These are phyloP conservation scores for Ariolimax columbianus DNA, from an alignment of 2,888 invertebrate species.

Conservation along the genomic window DNA sequence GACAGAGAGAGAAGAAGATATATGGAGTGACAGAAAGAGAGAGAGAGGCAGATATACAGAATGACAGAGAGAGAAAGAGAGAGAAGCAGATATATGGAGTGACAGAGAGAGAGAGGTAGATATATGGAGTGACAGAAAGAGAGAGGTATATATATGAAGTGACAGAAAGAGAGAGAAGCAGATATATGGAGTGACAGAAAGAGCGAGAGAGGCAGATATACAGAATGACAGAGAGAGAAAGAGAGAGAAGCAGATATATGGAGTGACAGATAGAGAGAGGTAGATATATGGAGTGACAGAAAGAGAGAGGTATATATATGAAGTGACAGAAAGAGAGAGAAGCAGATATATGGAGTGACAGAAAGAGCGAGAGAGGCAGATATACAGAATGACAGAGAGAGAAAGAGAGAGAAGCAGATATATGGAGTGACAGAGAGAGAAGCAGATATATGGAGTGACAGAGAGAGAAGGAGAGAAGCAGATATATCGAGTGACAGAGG, in stretches of 20 bases:
- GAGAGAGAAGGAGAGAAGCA: neutral
- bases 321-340: neutral
- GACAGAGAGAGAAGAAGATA: too few relatives aligned
- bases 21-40: too few relatives aligned
- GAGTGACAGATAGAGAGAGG: neutral
- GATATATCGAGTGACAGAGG: conserved; percentile 4
- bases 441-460: neutral
- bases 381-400: conserved; percentile 15
- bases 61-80: conserved; percentile 24
- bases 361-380: conserved; percentile 42
- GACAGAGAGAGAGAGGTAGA: neutral
- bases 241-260: neutral
- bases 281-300: too few relatives aligned
- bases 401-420: conserved; percentile 2
- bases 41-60: neutral
- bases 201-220: conserved; percentile 8
- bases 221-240: neutral
- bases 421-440: neutral
- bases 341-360: too few relatives aligned
- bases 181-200: neutral
- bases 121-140: neutral
- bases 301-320: neutral
- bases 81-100: neutral
- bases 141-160: neutral
- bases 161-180: neutral